These are phyloP conservation scores for Dolomedes plantarius DNA, from an alignment of 2,888 invertebrate species.

Conservation along the genomic window DNA sequence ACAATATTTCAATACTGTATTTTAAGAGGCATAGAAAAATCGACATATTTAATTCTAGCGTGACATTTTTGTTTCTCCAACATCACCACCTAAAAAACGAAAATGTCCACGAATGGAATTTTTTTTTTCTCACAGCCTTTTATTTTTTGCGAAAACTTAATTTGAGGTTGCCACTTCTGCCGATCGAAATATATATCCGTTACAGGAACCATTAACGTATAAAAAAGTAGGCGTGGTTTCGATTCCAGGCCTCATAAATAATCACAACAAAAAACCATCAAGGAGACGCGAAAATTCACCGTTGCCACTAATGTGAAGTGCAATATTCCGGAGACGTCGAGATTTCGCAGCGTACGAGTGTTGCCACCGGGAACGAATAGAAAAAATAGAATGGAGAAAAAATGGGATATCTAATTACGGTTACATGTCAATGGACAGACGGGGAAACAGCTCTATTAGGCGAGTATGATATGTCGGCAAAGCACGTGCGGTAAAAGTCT, in stretches of 20 bases:
- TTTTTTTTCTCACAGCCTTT: not conserved
- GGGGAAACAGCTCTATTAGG: constrained; percentile 56
- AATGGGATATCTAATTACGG: constrained; percentile 34
- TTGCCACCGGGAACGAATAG: not conserved
- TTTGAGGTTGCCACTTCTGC: constrained; percentile 31
- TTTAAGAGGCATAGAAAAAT: no score
- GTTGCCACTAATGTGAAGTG: constrained; percentile 35
- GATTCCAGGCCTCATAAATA: constrained; percentile 32
- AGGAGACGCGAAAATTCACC: constrained; percentile 18
- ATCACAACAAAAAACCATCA: constrained; percentile 27
- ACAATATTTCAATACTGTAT: no score
- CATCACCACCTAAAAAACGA: not conserved
- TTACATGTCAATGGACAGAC: constrained; percentile 22
- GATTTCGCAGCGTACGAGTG: constrained; percentile 18
- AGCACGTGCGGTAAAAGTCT: constrained; percentile 25
- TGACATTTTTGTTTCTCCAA: no score
- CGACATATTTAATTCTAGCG: not conserved
- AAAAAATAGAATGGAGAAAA: not conserved
- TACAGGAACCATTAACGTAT: constrained; percentile 28
- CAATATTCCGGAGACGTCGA: constrained; percentile 28
- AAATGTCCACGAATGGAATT: not conserved
- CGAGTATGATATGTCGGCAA: constrained; percentile 40
- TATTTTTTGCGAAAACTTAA: not conserved
- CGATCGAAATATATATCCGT: constrained; percentile 28
- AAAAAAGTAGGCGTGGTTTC: constrained; percentile 14